Conservation (phyloP, 2,113 vertebrate genomes). For the Podilymbus podiceps region DNA sequence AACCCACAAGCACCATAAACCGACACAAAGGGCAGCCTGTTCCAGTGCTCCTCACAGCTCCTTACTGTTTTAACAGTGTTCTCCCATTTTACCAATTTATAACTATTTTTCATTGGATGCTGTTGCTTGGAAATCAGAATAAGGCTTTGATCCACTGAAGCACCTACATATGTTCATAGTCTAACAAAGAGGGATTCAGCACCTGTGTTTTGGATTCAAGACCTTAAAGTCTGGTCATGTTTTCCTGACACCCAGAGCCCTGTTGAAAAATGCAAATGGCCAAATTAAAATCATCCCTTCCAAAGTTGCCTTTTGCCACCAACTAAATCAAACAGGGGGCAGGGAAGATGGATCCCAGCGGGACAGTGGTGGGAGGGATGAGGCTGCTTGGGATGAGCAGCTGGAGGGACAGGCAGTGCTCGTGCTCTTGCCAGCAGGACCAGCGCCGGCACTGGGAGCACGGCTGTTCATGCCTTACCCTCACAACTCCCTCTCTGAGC, state of each 20-base stretch:
- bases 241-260: neutral
- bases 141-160: neutral
- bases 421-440: accelerated
- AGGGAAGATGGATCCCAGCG: neutral
- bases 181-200: neutral
- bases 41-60: neutral
- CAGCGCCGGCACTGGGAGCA: accelerated
- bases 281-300: neutral
- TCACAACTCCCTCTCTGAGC: accelerated
- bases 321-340: neutral
- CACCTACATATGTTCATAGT: neutral
- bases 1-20: neutral
- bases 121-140: neutral
- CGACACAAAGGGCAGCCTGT: neutral
- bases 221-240: accelerated
- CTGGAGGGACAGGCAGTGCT: neutral
- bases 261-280: neutral
- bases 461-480: neutral
- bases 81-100: neutral
- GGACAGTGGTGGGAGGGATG: neutral
- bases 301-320: neutral
- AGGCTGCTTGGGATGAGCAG: accelerated
- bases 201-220: neutral
- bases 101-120: neutral
- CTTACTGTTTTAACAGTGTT: neutral